phyloP scores from a whole-genome alignment of 2,113 vertebrate species.

The Anser cygnoides region DNA sequence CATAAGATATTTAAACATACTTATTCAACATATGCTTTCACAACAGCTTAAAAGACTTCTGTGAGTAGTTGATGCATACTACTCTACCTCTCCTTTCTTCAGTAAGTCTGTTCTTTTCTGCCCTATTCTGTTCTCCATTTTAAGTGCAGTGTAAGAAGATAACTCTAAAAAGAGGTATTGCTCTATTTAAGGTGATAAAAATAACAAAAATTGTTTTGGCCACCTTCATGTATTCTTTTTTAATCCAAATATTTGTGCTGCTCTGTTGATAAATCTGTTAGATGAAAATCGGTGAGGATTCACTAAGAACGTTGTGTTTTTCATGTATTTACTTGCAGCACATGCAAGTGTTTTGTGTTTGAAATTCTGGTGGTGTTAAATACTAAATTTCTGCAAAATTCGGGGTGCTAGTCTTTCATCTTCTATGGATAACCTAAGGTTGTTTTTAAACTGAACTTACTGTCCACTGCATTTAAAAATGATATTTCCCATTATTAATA shows the following conservation, averaged over 20 bases:
- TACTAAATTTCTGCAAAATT: slow-evolving; percentile 25
- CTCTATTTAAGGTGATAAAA: slow-evolving; percentile 46
- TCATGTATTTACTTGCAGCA: slow-evolving; percentile 22
- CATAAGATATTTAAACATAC: neutral
- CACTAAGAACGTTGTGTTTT: slow-evolving; percentile 28
- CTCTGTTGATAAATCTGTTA: slow-evolving; percentile 64
- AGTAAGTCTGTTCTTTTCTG: neutral
- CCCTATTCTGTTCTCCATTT: slow-evolving; percentile 24
- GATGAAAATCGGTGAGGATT: neutral
- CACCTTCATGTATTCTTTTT: slow-evolving; percentile 17
- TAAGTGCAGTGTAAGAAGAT: slow-evolving; percentile 16
- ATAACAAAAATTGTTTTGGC: neutral
- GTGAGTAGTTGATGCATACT: neutral
- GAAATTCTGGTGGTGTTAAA: slow-evolving; percentile 40
- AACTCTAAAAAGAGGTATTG: slow-evolving; percentile 46
- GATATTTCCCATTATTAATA: slow-evolving; percentile 64
- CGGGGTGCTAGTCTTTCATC: slow-evolving; percentile 22
- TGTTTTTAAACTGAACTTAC: slow-evolving; percentile 67
- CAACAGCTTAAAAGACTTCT: neutral
- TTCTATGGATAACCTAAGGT: slow-evolving; percentile 69
- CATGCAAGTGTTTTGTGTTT: slow-evolving; percentile 50
- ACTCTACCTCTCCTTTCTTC: neutral
- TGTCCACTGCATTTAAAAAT: slow-evolving; percentile 51
- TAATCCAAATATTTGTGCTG: slow-evolving; percentile 50
- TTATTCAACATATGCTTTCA: neutral